A percentile compares a stretch with the other conserved stretches of the same genome.
phyloP scores from a whole-genome alignment of 2,797 vertebrate genomes.

The Sorex maritimensis region DNA sequence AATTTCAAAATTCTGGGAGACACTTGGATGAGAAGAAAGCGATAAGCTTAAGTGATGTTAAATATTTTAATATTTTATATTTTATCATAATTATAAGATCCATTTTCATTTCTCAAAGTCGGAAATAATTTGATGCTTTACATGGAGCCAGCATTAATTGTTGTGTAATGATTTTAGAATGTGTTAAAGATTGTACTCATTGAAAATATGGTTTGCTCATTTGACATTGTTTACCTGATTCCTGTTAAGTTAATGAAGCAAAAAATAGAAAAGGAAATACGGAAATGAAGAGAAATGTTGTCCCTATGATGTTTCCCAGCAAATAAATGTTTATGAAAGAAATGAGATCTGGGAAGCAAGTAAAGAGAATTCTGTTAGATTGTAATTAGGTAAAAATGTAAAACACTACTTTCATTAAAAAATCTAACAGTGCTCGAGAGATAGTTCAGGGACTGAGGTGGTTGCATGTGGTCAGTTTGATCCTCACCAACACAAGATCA shows the following conservation, averaged over 20 bases:
- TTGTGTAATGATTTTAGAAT: constrained; percentile 28
- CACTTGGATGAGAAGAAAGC: not conserved
- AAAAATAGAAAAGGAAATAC: constrained; percentile 43
- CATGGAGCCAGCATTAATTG: not conserved
- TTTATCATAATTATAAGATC: constrained; percentile 18
- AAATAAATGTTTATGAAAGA: constrained; percentile 33
- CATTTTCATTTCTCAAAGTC: constrained; percentile 22
- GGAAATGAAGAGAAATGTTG: not conserved
- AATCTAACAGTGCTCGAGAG: not conserved
- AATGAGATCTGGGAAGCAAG: not conserved
- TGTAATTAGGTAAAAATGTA: not conserved
- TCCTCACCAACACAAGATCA: too few species aligned
- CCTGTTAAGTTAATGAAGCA: constrained; percentile 61
- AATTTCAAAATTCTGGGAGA: not conserved
- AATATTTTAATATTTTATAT: constrained; percentile 22
- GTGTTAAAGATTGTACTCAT: constrained; percentile 1
- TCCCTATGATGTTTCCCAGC: not conserved
- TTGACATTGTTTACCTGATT: constrained; percentile 56
- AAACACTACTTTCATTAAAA: not conserved
- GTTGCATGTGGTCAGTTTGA: too few species aligned
- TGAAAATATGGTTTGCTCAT: not conserved
- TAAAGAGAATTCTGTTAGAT: not conserved
- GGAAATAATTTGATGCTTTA: not conserved
- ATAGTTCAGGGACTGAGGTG: too few species aligned
- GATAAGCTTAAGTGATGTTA: not conserved